Evolutionary conservation across 2,888 invertebrate species (phyloP), one percentile per base, ranked within the genome.

Genomic region (Sphaerophoria rueppellii): DNA sequence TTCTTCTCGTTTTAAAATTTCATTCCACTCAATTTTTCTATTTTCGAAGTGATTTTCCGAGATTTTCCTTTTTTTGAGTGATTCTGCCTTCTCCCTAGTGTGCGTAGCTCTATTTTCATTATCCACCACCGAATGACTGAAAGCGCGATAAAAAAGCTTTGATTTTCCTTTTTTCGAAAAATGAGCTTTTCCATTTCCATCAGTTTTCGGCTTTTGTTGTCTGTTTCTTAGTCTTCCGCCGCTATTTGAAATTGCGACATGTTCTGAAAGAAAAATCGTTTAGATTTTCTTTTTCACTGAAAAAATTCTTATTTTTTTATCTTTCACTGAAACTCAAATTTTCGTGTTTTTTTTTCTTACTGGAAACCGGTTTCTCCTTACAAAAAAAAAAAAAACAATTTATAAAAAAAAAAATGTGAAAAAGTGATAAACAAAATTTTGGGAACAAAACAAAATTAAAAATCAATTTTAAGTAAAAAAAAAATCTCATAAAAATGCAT

Each of bases 201-300:
- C 32, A 40, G 32, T 46, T 63, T 12, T 67, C 52, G 40, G 54
- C 9, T 78, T 82, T 82, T 82, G 74, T 82, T 82, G 70, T 74
- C 69, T 85, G 40, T 85, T 72, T 65, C 60, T 81, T 85, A 81
- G 83, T 85, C 80, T 81, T 67, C 76, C 75, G 83, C 70, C 76
- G 76, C 69, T 67, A 55, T 76, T 77, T 81, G 85, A 85, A 77
- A 71, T 80, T 76, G 75, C 73, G 85, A 82, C 80, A 80, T 81
- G 72, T 60, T 85, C 61, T 75, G 72, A 80, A 61, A 74, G 32
- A 63, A 61, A 55, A 71, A 37, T 12, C 50, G 46, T 55, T n/a
- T 79, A 61, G 55, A 55, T 58, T 4, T 24, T 16, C 37, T 37
- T 5, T 58, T 40, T 40, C 40, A 5, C 5, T 14, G 1, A 37